Percentiles rank a stretch among this genome's conserved stretches.
Conservation (phyloP, 2,797 vertebrate species). For the Vespertilio murinus region DNA sequence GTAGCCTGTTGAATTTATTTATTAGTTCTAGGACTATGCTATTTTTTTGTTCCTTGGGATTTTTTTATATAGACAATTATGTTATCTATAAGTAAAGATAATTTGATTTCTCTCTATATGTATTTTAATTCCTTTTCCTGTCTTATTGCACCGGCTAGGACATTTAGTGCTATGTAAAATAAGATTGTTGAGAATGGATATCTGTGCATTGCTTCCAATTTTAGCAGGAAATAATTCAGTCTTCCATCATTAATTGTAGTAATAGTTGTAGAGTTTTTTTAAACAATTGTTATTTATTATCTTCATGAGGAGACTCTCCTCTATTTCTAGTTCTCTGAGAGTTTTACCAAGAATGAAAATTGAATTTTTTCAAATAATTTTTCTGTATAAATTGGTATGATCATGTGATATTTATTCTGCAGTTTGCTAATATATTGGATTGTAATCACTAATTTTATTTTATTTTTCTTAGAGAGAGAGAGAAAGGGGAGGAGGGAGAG, state of each 20-base stretch:
- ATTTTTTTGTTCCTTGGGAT: not conserved
- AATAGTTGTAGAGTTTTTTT: not conserved
- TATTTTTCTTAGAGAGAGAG: too few relatives aligned
- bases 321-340: not conserved
- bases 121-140: not conserved
- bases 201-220: not conserved
- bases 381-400: not conserved
- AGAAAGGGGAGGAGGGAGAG: too few relatives aligned
- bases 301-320: not conserved
- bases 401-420: not conserved
- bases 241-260: not conserved
- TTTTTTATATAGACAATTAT: not conserved
- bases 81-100: not conserved
- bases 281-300: not conserved
- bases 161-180: not conserved
- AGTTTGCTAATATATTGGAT: not conserved
- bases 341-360: not conserved
- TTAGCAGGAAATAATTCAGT: not conserved
- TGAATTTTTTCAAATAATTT: not conserved
- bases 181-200: not conserved
- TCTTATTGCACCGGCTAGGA: not conserved
- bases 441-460: not conserved
- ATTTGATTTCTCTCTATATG: not conserved
- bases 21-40: not conserved
- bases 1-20: not conserved